phyloP scores from a whole-genome alignment of 2,113 vertebrate species.

The Apodemus speciosus region DNA sequence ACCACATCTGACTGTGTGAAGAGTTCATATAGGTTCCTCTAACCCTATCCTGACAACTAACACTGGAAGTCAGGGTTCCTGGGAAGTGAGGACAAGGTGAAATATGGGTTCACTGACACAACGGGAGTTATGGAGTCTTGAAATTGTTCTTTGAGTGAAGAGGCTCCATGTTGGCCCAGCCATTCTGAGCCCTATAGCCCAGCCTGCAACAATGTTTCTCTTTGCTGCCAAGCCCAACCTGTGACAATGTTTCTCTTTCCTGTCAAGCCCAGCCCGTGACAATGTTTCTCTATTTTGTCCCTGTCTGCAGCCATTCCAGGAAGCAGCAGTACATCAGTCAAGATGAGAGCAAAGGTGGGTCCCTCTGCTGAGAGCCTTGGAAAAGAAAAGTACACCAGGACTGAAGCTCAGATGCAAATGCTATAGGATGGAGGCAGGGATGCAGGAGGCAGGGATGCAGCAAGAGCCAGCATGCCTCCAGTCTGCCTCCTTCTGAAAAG shows the following conservation, averaged over 20 bases:
- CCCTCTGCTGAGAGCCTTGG: conserved; percentile 39
- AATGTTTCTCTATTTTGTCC: not conserved
- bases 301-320: fast-evolving
- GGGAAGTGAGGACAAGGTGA: not conserved
- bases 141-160: conserved; percentile 38
- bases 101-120: not conserved
- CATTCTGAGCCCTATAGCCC: conserved; percentile 27
- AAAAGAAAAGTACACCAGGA: not conserved
- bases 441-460: not conserved
- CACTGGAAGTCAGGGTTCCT: not conserved
- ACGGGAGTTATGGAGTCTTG: not conserved
- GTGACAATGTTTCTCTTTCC: not conserved
- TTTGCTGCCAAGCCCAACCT: not conserved
- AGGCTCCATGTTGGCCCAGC: not conserved
- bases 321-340: not conserved
- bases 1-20: not conserved
- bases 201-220: not conserved
- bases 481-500: conserved; percentile 57
- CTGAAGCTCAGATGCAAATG: not conserved
- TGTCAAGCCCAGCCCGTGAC: not conserved
- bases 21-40: not conserved
- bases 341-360: fast-evolving
- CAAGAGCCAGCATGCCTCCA: not conserved
- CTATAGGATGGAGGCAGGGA: not conserved
- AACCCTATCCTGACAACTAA: not conserved